Base-by-base conservation (phyloP, 1,140 invertebrate genomes). In the Tribolium madens region DNA sequence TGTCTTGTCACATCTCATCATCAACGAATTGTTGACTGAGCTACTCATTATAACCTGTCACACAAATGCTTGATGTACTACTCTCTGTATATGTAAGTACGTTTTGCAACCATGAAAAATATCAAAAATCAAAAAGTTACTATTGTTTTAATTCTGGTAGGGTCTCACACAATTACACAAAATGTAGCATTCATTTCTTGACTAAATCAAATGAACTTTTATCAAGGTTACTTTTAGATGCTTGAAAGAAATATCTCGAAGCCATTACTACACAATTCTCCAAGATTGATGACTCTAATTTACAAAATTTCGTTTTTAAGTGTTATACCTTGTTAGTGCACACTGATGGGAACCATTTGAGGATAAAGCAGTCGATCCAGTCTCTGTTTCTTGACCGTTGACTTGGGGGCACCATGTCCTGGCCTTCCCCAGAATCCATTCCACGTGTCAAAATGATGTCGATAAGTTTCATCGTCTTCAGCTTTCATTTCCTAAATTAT, bases 381-480 rank as follows among this genome's bases (percentile, higher is more conserved):
- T 48, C 78, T 70, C 31, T 71, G 79, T 79, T 84, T 86, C 60
- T 81, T 80, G 81, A 83, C 83, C 76, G 84, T 81, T 83, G 87
- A 76, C 48, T 82, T 76, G 1, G 91, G 91, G 0, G 91, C 91
- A 1, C 91, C 91, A 81, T 92, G 90, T 4, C 91, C 91, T 3
- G 91, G 91, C 21, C 89, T 86, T 10, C 92, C 91, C 91, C 91
- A 92, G 73, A 92, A 86, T 4, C 87, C 88, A 76, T 87, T 87
- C 91, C 91, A 92, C 1, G 91, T 91, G 79, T 89, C 87, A 83
- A 92, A 91, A 81, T 93, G 92, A 52, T 86, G 87, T 14, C 85
- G 85, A 42, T 88, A 88, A 75, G 86, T 89, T 82, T 90, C 89
- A 0, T 88, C 87, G 48, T 92, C 91, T 75, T 88, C 87, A 15